Percentiles rank a stretch among this genome's conserved stretches.
phyloP scores from a whole-genome alignment of 2,113 vertebrate species.

The Callorhinus ursinus region DNA sequence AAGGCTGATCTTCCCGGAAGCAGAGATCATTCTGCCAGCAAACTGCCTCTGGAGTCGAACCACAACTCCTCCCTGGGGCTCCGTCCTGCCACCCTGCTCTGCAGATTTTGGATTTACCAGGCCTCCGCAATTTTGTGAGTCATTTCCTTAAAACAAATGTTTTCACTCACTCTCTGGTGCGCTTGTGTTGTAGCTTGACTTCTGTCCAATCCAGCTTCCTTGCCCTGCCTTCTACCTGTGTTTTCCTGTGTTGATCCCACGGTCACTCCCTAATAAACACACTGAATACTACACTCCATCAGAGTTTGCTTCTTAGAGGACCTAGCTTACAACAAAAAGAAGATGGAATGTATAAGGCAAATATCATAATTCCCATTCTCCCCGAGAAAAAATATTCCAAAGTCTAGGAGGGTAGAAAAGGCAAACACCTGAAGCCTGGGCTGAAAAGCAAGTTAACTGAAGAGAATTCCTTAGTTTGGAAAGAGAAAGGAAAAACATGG shows the following conservation, averaged over 20 bases:
- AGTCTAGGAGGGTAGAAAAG: neutral
- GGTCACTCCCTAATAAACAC: neutral
- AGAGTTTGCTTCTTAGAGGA: neutral
- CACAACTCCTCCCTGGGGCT: neutral
- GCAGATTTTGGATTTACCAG: neutral
- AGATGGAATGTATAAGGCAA: neutral
- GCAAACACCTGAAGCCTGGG: neutral
- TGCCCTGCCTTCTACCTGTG: neutral
- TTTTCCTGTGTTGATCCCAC: neutral
- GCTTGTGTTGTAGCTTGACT: neutral
- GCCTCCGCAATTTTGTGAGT: neutral
- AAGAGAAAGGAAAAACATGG: neutral
- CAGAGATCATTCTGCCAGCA: fast-evolving
- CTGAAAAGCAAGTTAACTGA: neutral
- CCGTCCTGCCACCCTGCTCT: neutral
- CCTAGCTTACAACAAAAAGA: neutral
- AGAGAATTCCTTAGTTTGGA: neutral
- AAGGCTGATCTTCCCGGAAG: fast-evolving
- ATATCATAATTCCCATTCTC: neutral
- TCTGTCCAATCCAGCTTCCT: neutral
- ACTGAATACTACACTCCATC: neutral
- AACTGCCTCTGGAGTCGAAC: neutral
- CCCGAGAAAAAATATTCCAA: neutral
- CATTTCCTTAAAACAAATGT: neutral
- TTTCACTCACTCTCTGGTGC: neutral